Conservation (phyloP, 2,888 invertebrate species). For the Hirtodrosophila cameraria region DNA sequence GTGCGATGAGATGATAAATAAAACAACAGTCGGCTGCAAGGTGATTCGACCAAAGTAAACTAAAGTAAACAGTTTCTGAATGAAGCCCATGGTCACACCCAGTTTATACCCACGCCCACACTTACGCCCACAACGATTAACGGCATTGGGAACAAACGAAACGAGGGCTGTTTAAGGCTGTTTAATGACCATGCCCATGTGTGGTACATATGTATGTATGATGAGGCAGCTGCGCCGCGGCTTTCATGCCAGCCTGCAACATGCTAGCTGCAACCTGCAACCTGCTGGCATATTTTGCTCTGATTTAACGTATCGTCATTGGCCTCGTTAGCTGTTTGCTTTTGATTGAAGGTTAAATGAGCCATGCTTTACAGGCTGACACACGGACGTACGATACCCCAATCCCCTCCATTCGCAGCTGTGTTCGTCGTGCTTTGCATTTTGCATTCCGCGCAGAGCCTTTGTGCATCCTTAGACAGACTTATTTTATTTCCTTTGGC, state of each 20-base stretch:
- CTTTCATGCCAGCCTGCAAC: slow-evolving; percentile 23
- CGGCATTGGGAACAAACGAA: slow-evolving; percentile 27
- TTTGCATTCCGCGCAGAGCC: slow-evolving; percentile 57
- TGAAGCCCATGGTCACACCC: slow-evolving; percentile 25
- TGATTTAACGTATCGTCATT: slow-evolving; percentile 42
- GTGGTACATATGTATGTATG: slow-evolving; percentile 1
- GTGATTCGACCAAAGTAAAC: slow-evolving; percentile 45
- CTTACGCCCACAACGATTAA: slow-evolving; percentile 34
- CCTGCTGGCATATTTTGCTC: slow-evolving; percentile 35
- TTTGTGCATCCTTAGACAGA: slow-evolving; percentile 61
- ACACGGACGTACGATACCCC: slow-evolving; percentile 16
- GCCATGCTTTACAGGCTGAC: slow-evolving; percentile 49
- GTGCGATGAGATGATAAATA: slow-evolving; percentile 50
- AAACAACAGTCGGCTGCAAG: slow-evolving; percentile 39
- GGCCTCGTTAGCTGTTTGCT: slow-evolving; percentile 53
- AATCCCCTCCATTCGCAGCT: neutral
- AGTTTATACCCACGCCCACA: neutral
- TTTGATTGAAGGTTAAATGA: slow-evolving; percentile 81
- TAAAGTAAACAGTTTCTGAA: slow-evolving; percentile 63
- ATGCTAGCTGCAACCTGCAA: slow-evolving; percentile 1
- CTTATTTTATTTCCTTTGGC: slow-evolving; percentile 68
- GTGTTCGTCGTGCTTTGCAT: slow-evolving; percentile 23
- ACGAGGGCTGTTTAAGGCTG: too few species aligned
- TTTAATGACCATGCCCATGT: slow-evolving; percentile 54
- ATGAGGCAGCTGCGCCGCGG: slow-evolving; percentile 16